These are phyloP conservation scores for Oryzias javanicus DNA, from an alignment of 2,113 vertebrate genomes.

Conservation along the genomic window DNA sequence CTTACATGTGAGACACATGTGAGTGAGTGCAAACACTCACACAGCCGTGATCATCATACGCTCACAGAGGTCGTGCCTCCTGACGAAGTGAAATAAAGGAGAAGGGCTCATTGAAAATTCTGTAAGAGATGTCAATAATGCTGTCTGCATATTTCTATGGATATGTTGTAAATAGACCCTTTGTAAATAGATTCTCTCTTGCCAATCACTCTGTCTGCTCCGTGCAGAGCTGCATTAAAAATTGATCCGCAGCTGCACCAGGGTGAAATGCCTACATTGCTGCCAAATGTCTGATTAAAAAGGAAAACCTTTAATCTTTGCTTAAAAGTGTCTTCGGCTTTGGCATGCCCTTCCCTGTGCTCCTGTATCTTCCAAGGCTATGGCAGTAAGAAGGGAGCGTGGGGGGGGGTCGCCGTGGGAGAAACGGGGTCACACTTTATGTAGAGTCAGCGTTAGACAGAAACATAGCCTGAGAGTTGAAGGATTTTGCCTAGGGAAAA, in stretches of 20 bases:
- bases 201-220: slow-evolving; percentile 77
- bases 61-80: slow-evolving; percentile 67
- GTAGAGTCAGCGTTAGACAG: slow-evolving; percentile 62
- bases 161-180: slow-evolving; percentile 80
- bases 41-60: slow-evolving; percentile 52
- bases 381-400: slow-evolving; percentile 54
- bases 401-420: slow-evolving; percentile 63
- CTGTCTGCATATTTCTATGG: slow-evolving; percentile 72
- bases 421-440: slow-evolving; percentile 75
- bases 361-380: slow-evolving; percentile 72
- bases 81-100: slow-evolving; percentile 44
- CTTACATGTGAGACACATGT: slow-evolving; percentile 57
- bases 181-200: slow-evolving; percentile 80
- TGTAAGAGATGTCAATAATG: slow-evolving; percentile 78
- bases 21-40: slow-evolving; percentile 35
- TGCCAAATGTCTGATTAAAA: slow-evolving; percentile 84
- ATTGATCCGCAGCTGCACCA: slow-evolving; percentile 77
- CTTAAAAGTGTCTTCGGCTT: slow-evolving; percentile 81
- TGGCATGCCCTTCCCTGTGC: slow-evolving; percentile 72
- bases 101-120: slow-evolving; percentile 71
- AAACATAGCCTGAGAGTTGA: slow-evolving; percentile 62
- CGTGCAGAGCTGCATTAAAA: slow-evolving; percentile 80
- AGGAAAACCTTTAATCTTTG: slow-evolving; percentile 84
- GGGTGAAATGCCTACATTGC: slow-evolving; percentile 79
- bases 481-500: slow-evolving; percentile 65